Percentiles rank a stretch among this genome's conserved stretches.
phyloP scores from a whole-genome alignment of 2,797 vertebrate genomes.

The Crocodylus rhombifer region DNA sequence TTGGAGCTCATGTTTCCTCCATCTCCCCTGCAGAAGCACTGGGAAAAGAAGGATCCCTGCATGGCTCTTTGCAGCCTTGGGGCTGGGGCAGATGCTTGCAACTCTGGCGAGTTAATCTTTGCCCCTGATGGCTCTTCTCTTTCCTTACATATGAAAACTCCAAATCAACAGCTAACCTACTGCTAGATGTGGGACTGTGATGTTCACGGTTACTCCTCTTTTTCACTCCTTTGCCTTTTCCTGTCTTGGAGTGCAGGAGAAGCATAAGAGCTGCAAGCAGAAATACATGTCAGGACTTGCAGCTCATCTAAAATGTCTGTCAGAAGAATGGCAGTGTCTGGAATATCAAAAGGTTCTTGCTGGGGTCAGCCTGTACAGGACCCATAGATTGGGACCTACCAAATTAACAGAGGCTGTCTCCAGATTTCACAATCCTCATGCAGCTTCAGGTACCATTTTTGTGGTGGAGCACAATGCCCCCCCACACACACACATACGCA shows the following conservation, averaged over 20 bases:
- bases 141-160: neutral
- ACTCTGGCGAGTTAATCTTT: too few relatives aligned
- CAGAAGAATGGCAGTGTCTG: neutral
- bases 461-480: too few relatives aligned
- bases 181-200: neutral
- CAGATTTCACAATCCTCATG: too few relatives aligned
- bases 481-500: too few relatives aligned
- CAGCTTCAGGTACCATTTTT: too few relatives aligned
- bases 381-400: too few relatives aligned
- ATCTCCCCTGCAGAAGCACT: too few relatives aligned
- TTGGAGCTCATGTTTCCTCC: too few relatives aligned
- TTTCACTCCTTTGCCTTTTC: neutral
- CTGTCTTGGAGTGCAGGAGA: neutral
- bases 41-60: too few relatives aligned
- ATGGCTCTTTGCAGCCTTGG: too few relatives aligned
- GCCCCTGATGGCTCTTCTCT: neutral
- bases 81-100: too few relatives aligned
- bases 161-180: neutral
- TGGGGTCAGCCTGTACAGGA: neutral
- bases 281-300: neutral
- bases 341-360: neutral
- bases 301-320: neutral
- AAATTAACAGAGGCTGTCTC: too few relatives aligned
- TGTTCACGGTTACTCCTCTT: rapidly evolving
- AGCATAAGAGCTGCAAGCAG: neutral